A percentile compares a stretch with the other conserved stretches of the same genome.
Conservation (phyloP, 2,113 vertebrate species). For the Theropithecus gelada region DNA sequence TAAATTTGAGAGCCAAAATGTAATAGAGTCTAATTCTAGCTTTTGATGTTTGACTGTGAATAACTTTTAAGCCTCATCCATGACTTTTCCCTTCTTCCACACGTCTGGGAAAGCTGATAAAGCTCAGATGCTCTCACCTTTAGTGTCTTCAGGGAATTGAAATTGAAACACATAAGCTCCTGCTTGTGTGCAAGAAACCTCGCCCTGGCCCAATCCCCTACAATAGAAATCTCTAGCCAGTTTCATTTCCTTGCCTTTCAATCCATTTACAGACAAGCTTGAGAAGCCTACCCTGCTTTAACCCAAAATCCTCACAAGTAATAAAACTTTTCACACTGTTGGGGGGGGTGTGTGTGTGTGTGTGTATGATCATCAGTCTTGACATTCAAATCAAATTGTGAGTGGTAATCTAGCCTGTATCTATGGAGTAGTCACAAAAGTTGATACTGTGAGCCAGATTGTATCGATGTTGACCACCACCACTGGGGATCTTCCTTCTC, state of each 20-base stretch:
- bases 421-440: background rate
- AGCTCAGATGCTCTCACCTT: background rate
- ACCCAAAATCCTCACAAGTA: background rate
- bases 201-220: background rate
- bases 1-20: background rate
- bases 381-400: background rate
- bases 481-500: background rate
- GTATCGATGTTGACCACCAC: background rate
- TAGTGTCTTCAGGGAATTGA: background rate
- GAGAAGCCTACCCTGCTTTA: background rate
- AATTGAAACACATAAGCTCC: background rate
- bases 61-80: background rate
- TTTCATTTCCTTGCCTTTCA: background rate
- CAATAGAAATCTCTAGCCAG: background rate
- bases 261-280: background rate
- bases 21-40: background rate
- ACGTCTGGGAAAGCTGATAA: background rate
- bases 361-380: background rate
- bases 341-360: background rate
- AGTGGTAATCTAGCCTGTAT: background rate
- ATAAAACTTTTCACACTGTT: background rate
- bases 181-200: background rate
- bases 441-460: background rate
- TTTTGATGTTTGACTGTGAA: background rate
- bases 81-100: background rate